Evolutionary conservation across 2,888 invertebrate genomes (phyloP).

Genomic region (Arctia plantaginis): DNA sequence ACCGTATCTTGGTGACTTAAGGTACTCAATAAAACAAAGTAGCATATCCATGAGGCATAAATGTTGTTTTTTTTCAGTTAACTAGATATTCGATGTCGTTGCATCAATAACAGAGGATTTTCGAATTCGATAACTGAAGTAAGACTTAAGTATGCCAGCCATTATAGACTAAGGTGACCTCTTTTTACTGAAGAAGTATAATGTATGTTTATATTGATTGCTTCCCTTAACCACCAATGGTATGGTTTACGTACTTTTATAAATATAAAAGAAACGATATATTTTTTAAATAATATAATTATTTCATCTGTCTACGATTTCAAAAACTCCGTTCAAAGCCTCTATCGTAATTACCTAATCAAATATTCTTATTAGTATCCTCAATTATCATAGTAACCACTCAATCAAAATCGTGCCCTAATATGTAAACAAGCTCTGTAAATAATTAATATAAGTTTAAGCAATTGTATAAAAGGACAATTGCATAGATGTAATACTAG

Average conservation of each 20-base stretch:
- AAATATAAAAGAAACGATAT: too few species aligned
- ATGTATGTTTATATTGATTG: too few species aligned
- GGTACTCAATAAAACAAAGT: neutral
- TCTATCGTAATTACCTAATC: neutral
- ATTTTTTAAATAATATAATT: too few species aligned
- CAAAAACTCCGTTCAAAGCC: neutral
- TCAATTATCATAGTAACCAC: neutral
- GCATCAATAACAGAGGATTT: neutral
- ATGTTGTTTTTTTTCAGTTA: neutral
- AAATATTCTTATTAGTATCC: neutral
- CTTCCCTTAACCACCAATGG: neutral
- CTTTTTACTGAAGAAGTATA: too few species aligned
- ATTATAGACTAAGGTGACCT: too few species aligned
- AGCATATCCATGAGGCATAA: neutral
- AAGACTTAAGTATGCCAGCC: too few species aligned
- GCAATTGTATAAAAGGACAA: neutral
- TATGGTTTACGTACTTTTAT: too few species aligned
- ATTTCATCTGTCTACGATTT: too few species aligned
- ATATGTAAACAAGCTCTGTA: neutral
- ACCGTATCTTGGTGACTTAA: neutral
- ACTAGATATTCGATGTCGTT: neutral
- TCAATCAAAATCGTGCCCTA: neutral
- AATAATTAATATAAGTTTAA: neutral
- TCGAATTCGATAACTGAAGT: neutral
- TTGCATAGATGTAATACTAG: neutral